Evolutionary conservation across 2,113 vertebrate species (phyloP).

Genomic region (Guaruba guarouba): DNA sequence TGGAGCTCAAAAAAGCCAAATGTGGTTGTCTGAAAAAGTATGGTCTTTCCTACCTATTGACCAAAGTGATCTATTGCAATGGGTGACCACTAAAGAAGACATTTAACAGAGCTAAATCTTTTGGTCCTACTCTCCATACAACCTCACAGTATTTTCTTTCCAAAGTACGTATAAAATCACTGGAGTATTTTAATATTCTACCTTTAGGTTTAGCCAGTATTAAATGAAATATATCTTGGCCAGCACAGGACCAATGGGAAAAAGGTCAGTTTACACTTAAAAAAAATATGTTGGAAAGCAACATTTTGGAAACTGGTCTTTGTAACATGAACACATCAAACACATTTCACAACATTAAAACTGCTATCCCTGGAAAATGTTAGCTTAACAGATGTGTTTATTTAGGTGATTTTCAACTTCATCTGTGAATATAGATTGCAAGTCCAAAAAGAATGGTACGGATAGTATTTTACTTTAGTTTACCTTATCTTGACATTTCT

Average conservation of each 20-base stretch:
- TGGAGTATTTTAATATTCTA: conserved; percentile 41
- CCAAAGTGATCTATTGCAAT: not conserved
- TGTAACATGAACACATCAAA: conserved; percentile 56
- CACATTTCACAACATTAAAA: conserved; percentile 47
- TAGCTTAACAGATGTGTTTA: conserved; percentile 54
- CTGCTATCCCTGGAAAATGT: conserved; percentile 52
- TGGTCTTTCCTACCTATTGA: not conserved
- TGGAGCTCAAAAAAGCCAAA: not conserved
- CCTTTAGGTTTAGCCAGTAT: conserved; percentile 13
- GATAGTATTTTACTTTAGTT: conserved; percentile 24
- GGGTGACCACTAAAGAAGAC: not conserved
- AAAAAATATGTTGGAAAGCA: conserved; percentile 20
- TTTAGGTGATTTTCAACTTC: conserved; percentile 47
- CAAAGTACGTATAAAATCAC: not conserved
- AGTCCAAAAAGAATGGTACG: not conserved
- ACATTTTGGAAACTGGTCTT: conserved; percentile 42
- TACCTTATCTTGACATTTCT: not conserved
- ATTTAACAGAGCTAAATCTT: not conserved
- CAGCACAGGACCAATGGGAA: conserved; percentile 32
- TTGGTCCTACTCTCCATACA: not conserved
- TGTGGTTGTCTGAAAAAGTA: not conserved
- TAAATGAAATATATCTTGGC: conserved; percentile 39
- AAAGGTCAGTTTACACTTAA: conserved; percentile 38
- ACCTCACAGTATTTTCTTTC: not conserved
- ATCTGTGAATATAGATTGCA: not conserved